These are phyloP conservation scores for Dendrolimus kikuchii DNA, from an alignment of 1,140 invertebrate genomes.

Conservation along the genomic window DNA sequence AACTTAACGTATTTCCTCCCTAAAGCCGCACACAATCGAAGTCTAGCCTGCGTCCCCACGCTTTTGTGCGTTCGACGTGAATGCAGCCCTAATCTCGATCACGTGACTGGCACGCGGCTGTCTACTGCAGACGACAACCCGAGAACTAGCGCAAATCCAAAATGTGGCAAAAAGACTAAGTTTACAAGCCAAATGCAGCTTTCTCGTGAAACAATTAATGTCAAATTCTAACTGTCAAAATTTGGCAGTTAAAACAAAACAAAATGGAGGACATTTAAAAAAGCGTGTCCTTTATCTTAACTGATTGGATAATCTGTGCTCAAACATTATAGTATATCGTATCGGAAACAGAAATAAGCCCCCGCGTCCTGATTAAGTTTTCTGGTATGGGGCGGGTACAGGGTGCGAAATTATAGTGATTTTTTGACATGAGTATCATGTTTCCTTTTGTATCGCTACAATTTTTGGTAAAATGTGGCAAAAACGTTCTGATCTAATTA, in stretches of 20 bases:
- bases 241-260: constrained; percentile 34
- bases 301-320: constrained; percentile 71
- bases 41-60: constrained; percentile 43
- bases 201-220: constrained; percentile 16
- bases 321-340: constrained; percentile 66
- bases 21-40: constrained; percentile 60
- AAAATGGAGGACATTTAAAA: constrained; percentile 32
- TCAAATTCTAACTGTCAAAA: constrained; percentile 28
- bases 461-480: constrained; percentile 56
- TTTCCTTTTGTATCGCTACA: constrained; percentile 41
- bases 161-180: constrained; percentile 20
- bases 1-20: constrained; percentile 62
- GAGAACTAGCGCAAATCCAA: constrained; percentile 31
- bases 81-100: constrained; percentile 60
- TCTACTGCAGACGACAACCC: constrained; percentile 57
- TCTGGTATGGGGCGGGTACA: constrained; percentile 37
- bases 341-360: constrained; percentile 68
- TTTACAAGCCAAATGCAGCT: constrained; percentile 16
- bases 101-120: constrained; percentile 56
- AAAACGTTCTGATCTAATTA: constrained; percentile 58
- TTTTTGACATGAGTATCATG: constrained; percentile 52
- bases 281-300: constrained; percentile 70
- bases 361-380: constrained; percentile 61
- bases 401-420: constrained; percentile 62
- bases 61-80: constrained; percentile 62